These are phyloP conservation scores for Apis florea DNA, from an alignment of 1,140 invertebrate genomes.

Conservation along the genomic window DNA sequence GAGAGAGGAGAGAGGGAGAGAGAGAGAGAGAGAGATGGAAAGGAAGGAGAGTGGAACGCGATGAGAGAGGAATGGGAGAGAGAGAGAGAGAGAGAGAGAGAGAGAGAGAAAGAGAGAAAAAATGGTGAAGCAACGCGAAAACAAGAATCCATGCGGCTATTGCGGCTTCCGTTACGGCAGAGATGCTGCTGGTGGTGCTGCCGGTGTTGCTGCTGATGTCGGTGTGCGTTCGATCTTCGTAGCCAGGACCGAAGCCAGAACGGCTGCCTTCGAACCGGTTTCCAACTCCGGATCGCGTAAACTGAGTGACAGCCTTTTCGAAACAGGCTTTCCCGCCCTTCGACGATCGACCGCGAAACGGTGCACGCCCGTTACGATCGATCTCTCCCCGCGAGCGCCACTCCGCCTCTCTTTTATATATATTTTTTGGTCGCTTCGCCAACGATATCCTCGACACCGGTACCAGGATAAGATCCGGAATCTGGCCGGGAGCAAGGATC, in stretches of 20 bases:
- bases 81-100: background rate
- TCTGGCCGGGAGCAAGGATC: constrained; percentile 18
- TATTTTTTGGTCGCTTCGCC: constrained; percentile 4
- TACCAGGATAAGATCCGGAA: constrained; percentile 3
- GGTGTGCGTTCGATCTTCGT: constrained; percentile 31
- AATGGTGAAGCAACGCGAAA: constrained; percentile 58
- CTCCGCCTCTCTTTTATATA: background rate
- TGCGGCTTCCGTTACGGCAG: constrained; percentile 66
- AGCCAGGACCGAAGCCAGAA: constrained; percentile 40
- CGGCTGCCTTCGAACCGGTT: constrained; percentile 55
- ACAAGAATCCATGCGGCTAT: constrained; percentile 66
- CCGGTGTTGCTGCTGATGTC: constrained; percentile 27
- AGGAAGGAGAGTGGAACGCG: constrained; percentile 2
- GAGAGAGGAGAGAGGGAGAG: background rate
- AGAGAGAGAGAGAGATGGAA: background rate
- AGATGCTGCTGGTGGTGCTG: constrained; percentile 42
- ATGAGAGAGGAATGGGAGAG: constrained; percentile 8
- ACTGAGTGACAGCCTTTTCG: constrained; percentile 62
- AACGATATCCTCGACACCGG: background rate
- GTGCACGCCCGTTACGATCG: constrained; percentile 49
- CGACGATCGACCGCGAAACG: constrained; percentile 50
- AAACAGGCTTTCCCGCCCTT: constrained; percentile 54
- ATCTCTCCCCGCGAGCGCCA: background rate
- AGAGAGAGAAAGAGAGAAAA: constrained; percentile 36
- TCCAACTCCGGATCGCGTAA: constrained; percentile 51